Evolutionary conservation across 2,888 invertebrate genomes (phyloP).

Genomic region (Blomia tropicalis): DNA sequence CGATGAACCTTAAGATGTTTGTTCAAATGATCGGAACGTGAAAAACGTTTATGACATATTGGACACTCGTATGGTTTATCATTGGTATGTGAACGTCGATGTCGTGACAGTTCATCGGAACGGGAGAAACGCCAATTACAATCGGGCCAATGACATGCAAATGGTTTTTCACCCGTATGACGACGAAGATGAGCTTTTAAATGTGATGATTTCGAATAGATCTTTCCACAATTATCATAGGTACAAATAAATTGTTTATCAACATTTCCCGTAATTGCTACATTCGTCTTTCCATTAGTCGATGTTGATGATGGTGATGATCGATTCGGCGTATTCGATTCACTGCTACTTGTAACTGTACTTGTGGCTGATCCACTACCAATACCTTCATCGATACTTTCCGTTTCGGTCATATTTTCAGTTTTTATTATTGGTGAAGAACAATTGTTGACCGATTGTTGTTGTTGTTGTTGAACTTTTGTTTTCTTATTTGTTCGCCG

Average conservation of each 20-base stretch:
- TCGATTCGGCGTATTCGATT: background rate
- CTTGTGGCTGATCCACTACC: background rate
- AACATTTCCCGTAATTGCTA: background rate
- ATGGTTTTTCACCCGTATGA: conserved; percentile 53
- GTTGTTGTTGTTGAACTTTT: too few species aligned
- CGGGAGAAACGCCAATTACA: conserved; percentile 85
- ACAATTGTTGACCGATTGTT: too few species aligned
- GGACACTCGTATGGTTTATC: conserved; percentile 79
- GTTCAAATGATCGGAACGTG: conserved; percentile 78
- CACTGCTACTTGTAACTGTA: background rate
- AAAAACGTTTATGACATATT: conserved; percentile 73
- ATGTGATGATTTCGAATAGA: conserved; percentile 77
- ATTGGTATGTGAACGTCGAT: conserved; percentile 83
- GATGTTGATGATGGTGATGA: background rate
- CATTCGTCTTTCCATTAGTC: background rate
- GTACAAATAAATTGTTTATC: conserved; percentile 51
- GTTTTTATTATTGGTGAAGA: too few species aligned
- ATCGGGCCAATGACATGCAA: conserved; percentile 46
- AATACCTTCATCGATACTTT: background rate
- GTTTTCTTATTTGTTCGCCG: background rate
- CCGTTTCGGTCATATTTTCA: background rate
- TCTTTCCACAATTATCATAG: conserved; percentile 54
- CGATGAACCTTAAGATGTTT: conserved; percentile 58
- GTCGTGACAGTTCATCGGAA: conserved; percentile 80
- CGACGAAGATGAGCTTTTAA: conserved; percentile 70